phyloP scores from a whole-genome alignment of 2,888 invertebrate genomes.

The Aporophyla lueneburgensis region DNA sequence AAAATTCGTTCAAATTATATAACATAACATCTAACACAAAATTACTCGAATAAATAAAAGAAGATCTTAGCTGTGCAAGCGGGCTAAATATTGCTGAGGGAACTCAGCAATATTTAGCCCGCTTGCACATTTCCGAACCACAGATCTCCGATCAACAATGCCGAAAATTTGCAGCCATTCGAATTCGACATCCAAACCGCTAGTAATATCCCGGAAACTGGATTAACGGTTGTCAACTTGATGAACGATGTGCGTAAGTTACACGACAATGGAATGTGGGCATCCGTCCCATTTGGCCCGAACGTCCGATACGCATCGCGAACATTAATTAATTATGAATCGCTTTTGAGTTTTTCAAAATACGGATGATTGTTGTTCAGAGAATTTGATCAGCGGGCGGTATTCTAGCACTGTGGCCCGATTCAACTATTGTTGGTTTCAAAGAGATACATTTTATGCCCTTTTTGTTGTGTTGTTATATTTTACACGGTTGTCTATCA shows the following conservation, averaged over 20 bases:
- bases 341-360: constrained; percentile 74
- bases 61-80: neutral
- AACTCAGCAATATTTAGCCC: neutral
- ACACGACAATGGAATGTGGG: constrained; percentile 89
- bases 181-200: constrained; percentile 58
- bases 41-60: neutral
- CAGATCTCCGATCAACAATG: constrained; percentile 27
- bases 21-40: neutral
- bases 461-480: constrained; percentile 56
- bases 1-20: too few species aligned
- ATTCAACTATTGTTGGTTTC: constrained; percentile 59
- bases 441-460: constrained; percentile 53
- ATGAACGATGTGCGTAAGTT: constrained; percentile 90
- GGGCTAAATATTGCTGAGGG: too few species aligned
- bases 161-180: constrained; percentile 38
- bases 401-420: constrained; percentile 61
- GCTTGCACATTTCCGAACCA: constrained; percentile 10
- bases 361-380: constrained; percentile 57
- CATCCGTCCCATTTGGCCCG: constrained; percentile 84
- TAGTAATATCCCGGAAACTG: constrained; percentile 87
- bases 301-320: constrained; percentile 82
- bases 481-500: constrained; percentile 62
- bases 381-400: constrained; percentile 65
- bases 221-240: constrained; percentile 91
- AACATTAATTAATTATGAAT: constrained; percentile 85